A percentile compares a stretch with the other conserved stretches of the same genome.
Conservation (phyloP, 2,113 vertebrate genomes). For the Choloepus hoffmanni region DNA sequence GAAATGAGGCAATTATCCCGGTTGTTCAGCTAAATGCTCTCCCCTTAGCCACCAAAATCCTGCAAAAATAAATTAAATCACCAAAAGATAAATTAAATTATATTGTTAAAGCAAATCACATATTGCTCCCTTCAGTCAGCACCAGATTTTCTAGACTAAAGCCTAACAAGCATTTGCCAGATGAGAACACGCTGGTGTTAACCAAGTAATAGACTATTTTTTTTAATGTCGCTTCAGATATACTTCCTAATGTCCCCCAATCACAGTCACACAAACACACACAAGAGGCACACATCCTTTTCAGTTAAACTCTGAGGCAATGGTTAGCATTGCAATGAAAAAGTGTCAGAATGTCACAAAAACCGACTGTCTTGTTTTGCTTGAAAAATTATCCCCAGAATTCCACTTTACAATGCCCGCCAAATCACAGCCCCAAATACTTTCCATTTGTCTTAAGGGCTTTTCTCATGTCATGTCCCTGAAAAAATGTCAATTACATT, state of each 20-base stretch:
- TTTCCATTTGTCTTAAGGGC: neutral
- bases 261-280: neutral
- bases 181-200: neutral
- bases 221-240: neutral
- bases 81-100: neutral
- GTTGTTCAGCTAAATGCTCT: neutral
- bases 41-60: neutral
- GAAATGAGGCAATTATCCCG: neutral
- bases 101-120: slow-evolving; percentile 40
- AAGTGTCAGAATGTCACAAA: neutral
- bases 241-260: neutral
- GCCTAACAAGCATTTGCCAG: neutral
- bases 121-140: neutral
- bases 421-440: neutral
- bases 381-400: slow-evolving; percentile 38
- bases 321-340: neutral
- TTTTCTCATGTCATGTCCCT: neutral
- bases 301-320: neutral
- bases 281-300: neutral
- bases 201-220: neutral
- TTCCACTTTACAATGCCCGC: neutral
- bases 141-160: neutral
- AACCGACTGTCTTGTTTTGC: neutral
- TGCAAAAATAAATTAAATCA: neutral
- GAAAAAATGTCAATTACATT: neutral